phyloP scores from a whole-genome alignment of 2,113 vertebrate species.

The Lophochroa leadbeateri region DNA sequence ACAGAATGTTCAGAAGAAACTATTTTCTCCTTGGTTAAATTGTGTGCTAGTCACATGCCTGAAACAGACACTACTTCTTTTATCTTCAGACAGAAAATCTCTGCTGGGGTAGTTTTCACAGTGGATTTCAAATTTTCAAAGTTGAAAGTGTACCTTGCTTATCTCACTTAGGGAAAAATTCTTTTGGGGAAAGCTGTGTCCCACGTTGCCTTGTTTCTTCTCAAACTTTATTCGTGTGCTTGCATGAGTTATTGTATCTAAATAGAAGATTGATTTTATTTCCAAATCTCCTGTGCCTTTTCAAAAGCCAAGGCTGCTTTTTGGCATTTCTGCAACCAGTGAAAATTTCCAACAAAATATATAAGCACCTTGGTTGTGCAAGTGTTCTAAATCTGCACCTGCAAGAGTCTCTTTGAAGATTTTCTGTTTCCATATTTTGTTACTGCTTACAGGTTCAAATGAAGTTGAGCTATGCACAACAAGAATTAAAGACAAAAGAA shows the following conservation, averaged over 20 bases:
- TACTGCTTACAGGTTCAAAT: conserved; percentile 83
- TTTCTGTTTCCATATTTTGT: neutral
- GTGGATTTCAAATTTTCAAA: neutral
- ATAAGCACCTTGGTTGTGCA: neutral
- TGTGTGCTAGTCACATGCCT: neutral
- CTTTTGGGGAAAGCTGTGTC: accelerated
- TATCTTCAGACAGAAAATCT: neutral
- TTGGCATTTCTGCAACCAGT: neutral
- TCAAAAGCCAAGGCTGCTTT: neutral
- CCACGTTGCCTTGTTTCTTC: neutral
- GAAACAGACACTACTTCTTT: neutral
- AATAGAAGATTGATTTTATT: neutral
- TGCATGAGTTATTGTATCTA: neutral
- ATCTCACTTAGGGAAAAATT: neutral
- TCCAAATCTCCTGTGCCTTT: neutral
- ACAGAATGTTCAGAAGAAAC: neutral
- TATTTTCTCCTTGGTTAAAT: neutral
- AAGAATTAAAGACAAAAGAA: conserved; percentile 90
- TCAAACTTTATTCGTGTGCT: neutral
- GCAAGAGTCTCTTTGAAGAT: neutral
- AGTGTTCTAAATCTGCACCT: neutral
- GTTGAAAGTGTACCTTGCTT: neutral
- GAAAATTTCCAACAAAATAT: neutral
- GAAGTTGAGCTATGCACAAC: conserved; percentile 88
- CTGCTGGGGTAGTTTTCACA: neutral